phyloP scores from a whole-genome alignment of 2,113 vertebrate species.

The Otocyon megalotis region DNA sequence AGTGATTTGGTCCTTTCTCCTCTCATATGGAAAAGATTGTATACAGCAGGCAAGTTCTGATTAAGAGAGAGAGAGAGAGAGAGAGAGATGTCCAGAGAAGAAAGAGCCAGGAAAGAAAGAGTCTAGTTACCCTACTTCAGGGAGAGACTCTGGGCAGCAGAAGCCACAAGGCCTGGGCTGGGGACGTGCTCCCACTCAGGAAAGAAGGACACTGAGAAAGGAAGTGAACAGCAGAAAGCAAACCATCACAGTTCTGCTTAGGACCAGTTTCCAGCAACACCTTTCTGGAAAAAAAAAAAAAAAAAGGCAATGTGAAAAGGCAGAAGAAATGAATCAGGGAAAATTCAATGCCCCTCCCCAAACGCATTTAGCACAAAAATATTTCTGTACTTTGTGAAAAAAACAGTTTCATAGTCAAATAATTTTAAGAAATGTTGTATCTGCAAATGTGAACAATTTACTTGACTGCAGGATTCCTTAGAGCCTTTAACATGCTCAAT shows the following conservation, averaged over 20 bases:
- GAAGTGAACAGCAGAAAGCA: neutral
- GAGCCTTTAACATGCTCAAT: neutral
- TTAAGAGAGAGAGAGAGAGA: neutral
- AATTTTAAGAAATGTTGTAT: conserved; percentile 25
- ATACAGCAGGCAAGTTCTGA: neutral
- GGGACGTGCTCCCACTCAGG: neutral
- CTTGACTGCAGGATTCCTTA: neutral
- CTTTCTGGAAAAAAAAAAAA: neutral
- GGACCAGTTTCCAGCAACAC: neutral
- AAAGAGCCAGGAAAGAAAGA: neutral
- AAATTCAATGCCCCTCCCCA: neutral
- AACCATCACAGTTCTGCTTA: neutral
- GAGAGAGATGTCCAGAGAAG: neutral
- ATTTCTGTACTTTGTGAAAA: conserved; percentile 8
- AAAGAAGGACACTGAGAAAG: neutral
- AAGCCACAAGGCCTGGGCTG: neutral
- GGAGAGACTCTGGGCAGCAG: neutral
- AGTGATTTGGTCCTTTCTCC: neutral
- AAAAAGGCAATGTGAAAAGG: neutral
- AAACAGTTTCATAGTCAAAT: neutral
- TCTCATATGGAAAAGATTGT: conserved; percentile 7
- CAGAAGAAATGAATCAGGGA: neutral
- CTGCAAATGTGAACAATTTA: conserved; percentile 38
- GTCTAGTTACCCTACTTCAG: neutral
- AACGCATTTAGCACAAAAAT: neutral